Base-by-base conservation (phyloP, 2,113 vertebrate genomes). In the Lamprologus tigripictilis region DNA sequence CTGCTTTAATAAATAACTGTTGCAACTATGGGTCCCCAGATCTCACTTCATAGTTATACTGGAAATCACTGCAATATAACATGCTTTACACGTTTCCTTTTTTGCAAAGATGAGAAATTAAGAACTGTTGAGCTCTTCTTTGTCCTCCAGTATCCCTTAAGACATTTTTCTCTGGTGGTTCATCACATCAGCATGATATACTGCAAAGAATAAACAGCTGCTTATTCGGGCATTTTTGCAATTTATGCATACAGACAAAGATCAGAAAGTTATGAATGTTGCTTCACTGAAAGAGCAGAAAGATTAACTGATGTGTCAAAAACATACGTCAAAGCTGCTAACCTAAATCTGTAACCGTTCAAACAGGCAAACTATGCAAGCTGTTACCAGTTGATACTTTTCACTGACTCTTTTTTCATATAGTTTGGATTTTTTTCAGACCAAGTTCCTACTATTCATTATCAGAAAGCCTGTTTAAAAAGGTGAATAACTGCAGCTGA, bases 1-100 rank as follows among this genome's bases (percentile, higher is more conserved):
- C 82, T 12, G 37, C 82, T 91, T 95, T 90, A 94, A 95, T 95
- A 95, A 94, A 94, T 95, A 94, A 93, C 88, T 85, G 55, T 81
- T 91, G 81, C 89, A 89, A 87, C 85, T 80, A 86, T 57, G 54
- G 55, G 85, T 68, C 82, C 91, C 88, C 83, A 85, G 33, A 86
- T 94, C 80, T 87, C 84, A 79, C 83, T 86, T 85, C 40, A 86
- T 66, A 80, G 55, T 84, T 84, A 84, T 85, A 81, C 28, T 55
- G 68, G 21, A 87, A 92, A 88, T 83, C 84, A 80, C 47, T 66
- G 63, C 71, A 68, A 57, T 86, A 63, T 63, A 91, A 89, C 31
- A 47, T 3, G 4, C 17, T 81, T 37, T 40, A 9, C 8, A 63
- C 45, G 61, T 85, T 89, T 14, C 23, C 7, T 14, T 66, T 37